Conservation (phyloP, 2,888 invertebrate genomes). For the Petrophora chlorosata region DNA sequence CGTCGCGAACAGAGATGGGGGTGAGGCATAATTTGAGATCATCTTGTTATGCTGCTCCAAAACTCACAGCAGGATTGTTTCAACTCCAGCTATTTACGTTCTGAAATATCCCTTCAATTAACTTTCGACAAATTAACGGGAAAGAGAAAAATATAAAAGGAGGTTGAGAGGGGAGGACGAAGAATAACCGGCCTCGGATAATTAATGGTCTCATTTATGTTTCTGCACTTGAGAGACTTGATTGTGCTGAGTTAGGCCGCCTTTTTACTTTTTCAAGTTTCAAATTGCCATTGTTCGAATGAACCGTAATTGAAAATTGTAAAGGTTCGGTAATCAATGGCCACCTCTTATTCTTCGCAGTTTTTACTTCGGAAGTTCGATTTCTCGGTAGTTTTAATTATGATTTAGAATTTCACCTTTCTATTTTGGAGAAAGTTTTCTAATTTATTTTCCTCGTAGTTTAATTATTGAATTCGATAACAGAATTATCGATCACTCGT, state of each 20-base stretch:
- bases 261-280: slow-evolving; percentile 69
- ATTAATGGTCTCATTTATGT: slow-evolving; percentile 83
- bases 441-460: too few species aligned
- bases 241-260: slow-evolving; percentile 74
- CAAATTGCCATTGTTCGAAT: slow-evolving; percentile 74
- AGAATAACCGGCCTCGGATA: slow-evolving; percentile 79
- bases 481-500: too few species aligned
- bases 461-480: too few species aligned
- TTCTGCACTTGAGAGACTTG: slow-evolving; percentile 80
- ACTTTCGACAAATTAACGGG: slow-evolving; percentile 73
- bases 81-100: slow-evolving; percentile 61
- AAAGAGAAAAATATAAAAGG: slow-evolving; percentile 69
- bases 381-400: slow-evolving; percentile 27
- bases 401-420: background rate
- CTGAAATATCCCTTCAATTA: slow-evolving; percentile 72
- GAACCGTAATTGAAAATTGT: slow-evolving; percentile 67
- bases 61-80: slow-evolving; percentile 51
- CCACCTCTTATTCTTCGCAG: slow-evolving; percentile 26
- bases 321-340: slow-evolving; percentile 56
- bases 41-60: slow-evolving; percentile 55
- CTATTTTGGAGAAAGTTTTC: slow-evolving; percentile 1
- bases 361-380: slow-evolving; percentile 21
- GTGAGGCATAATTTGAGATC: slow-evolving; percentile 50
- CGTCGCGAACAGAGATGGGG: slow-evolving; percentile 43
- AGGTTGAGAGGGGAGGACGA: slow-evolving; percentile 50